Base-by-base conservation (phyloP, 2,113 vertebrate species). In the Psittacus erithacus region DNA sequence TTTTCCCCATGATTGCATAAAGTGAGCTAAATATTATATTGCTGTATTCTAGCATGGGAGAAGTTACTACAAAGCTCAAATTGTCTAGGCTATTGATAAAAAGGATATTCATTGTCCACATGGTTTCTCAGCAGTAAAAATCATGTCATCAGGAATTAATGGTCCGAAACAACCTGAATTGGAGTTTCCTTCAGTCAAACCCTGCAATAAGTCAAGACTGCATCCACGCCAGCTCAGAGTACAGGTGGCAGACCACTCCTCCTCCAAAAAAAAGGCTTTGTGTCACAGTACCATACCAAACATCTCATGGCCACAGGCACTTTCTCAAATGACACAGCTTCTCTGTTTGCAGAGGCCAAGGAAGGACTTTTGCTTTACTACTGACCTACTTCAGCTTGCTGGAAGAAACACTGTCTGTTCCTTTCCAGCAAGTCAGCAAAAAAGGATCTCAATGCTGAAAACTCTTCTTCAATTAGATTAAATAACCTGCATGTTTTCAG, bases 121-220 rank as follows among this genome's bases (percentile, higher is more conserved):
- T 1, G 22, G 73, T 23, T 93, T 70, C 73, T 68, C 69, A 81
- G 53, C 64, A 43, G 39, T 59, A 59, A 75, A 80, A 91, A 20
- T 0, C 3, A 0, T 22, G n/a, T 10, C 44, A 70, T 22, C 39
- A 22, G 83, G 55, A 92, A 81, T 43, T 25, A 53, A 74, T 0
- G 7, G 50, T 12, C 28, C 0, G 0, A 52, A 93, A 53, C 28
- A 74, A 83, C 18, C 17, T 22, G 39, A 35, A 67, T 52, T 38
- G 53, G 44, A 80, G 86, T 20, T 59, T 90, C 41, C 38, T 67
- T 47, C 52, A 76, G 75, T 29, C 70, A 91, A 63, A 67, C 16
- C 28, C 62, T 70, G 46, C 43, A 38, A 4, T 2, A 46, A 50
- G 28, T 10, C 74, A 79, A 6, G 13, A 5, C n/a, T 8, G 6